Evolutionary conservation across 2,888 invertebrate species (phyloP), one percentile per base, ranked within the genome.

Genomic region (Lepidonotus clava): DNA sequence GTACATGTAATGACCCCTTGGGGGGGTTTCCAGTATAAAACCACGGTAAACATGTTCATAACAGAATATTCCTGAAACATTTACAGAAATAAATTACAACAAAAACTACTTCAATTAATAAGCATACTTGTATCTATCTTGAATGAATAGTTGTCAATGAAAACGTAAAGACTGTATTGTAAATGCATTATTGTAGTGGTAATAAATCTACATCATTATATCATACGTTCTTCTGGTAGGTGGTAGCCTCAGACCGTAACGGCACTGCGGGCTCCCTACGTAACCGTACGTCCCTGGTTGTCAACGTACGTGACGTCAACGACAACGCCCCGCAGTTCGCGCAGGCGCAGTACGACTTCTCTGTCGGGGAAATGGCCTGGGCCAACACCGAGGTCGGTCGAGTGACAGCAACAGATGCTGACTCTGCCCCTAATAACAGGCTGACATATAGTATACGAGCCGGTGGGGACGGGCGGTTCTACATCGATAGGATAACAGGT

Each of bases 261-360:
- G 87, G 87, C 28, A 46, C 38, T 36, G 32, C 40, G 4, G 61
- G 67, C 46, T 77, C 85, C 28, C 85, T 85, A 32, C 36, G 21
- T 32, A 46, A 51, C 34, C 40, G 83, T 0, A 66, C 86, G 28
- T 34, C 36, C 24, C 41, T 87, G 18, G 18, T 32, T 88, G 87
- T 87, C 24, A 40, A 61, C 28, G 36, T 87, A 11, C 28, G 34
- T 14, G 87, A 91, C 86, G 83, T 89, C 40, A 91, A 91, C 87
- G 91, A 91, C 87, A 90, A 91, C 83, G 21, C 67, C 0, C 91
- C 91, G 11, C 40, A 24, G 5, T 90, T 90, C 40, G 24, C 53
- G 2, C 51, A 88, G n/a, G n/a, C 56, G 1, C 34, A 32, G n/a
- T 86, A 90, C 32, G 85, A 67, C 36, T 86, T 91, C 66, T 87